phyloP scores from a whole-genome alignment of 2,888 invertebrate species.

The Ctenicera cuprea region DNA sequence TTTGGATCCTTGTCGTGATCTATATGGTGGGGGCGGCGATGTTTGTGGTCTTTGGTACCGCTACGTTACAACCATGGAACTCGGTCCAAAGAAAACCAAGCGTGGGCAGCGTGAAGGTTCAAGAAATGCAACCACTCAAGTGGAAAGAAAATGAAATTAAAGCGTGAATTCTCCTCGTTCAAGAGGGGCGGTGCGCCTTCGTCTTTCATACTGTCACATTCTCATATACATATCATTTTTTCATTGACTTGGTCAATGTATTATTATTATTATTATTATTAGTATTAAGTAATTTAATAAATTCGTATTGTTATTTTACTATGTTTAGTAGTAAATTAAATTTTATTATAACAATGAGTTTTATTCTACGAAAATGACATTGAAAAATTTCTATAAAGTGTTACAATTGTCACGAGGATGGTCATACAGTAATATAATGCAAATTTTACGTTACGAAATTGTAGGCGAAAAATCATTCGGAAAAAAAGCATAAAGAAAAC shows the following conservation, averaged over 20 bases:
- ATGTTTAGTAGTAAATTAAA: slow-evolving; percentile 42
- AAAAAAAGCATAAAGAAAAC: too few relatives aligned
- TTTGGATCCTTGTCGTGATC: slow-evolving; percentile 85
- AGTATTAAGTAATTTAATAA: slow-evolving; percentile 40
- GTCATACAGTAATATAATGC: too few relatives aligned
- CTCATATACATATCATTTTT: slow-evolving; percentile 42
- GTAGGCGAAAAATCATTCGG: too few relatives aligned
- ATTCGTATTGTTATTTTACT: slow-evolving; percentile 37
- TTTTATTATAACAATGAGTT: slow-evolving; percentile 24
- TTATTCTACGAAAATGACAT: neutral
- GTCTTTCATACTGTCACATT: slow-evolving; percentile 25
- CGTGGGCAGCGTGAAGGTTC: slow-evolving; percentile 58
- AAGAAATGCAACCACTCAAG: slow-evolving; percentile 69
- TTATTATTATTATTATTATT: slow-evolving; percentile 34
- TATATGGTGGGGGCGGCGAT: slow-evolving; percentile 81
- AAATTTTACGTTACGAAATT: too few relatives aligned
- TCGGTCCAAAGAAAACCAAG: slow-evolving; percentile 59
- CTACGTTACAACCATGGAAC: slow-evolving; percentile 79
- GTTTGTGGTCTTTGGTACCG: slow-evolving; percentile 80
- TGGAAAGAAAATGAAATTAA: slow-evolving; percentile 62
- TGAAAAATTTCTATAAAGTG: neutral
- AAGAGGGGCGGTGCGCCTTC: neutral
- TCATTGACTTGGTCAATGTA: slow-evolving; percentile 27
- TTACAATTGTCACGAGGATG: too few relatives aligned
- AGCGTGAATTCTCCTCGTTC: slow-evolving; percentile 45